Evolutionary conservation across 2,113 vertebrate genomes (phyloP), one percentile per base, ranked within the genome.

Genomic region (Epinephelus cyanopodus): DNA sequence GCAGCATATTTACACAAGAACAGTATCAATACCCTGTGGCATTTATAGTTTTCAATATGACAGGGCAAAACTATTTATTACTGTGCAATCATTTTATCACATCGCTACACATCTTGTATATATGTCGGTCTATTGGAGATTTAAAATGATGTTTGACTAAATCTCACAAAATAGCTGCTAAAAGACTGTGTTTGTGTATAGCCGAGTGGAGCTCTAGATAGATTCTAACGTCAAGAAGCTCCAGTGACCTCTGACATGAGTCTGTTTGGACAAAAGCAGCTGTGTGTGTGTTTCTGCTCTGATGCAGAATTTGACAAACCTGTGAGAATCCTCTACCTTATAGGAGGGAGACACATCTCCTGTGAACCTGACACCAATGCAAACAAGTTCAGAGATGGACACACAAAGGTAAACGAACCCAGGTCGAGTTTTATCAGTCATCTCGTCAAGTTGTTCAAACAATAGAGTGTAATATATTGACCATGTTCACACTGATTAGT

Each of bases 401-500:
- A 63, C 19, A 37, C 15, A 12, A 23, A 81, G 61, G 58, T 21
- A 82, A 83, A 87, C 71, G 83, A 77, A 73, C 29, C 50, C 13
- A 21, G 57, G 53, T 83, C 48, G 9, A 53, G 50, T 84, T 85
- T 79, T 33, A 83, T 52, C 29, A 56, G 71, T 52, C 11, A 6
- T 27, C 11, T 53, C 6, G 10, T 57, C 50, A 76, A 81, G 63
- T 66, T 79, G 82, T 77, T 85, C 39, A 89, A 82, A 83, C 66
- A 86, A 37, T 37, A 37, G 33, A 64, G 21, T 23, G 4, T 57
- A 57, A 74, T 53, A 39, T 18, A 17, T 18, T 4, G 5, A 68
- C 3, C 23, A 0, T 58, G 21, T 56, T 37, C 37, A 45, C 45
- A 23, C 21, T 27, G 47, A 27, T 53, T 39, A 0, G 23, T 39